phyloP scores from a whole-genome alignment of 2,888 invertebrate genomes.

The Tromatobia lineatoria region DNA sequence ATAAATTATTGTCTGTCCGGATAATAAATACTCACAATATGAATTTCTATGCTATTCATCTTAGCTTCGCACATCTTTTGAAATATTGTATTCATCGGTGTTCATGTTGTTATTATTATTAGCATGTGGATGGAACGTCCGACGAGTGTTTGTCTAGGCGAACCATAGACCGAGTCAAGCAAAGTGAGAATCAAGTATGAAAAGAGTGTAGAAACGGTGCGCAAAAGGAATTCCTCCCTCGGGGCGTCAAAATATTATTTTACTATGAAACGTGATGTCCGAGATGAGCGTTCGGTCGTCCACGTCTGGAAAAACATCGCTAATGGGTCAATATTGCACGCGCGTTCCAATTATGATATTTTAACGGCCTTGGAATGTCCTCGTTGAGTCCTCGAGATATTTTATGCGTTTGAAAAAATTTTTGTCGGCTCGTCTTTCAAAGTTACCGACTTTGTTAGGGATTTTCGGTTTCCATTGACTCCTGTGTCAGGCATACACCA shows the following conservation, averaged over 20 bases:
- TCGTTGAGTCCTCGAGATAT: not conserved
- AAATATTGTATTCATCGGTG: not conserved
- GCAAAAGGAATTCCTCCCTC: not conserved
- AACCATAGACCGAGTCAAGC: constrained; percentile 2
- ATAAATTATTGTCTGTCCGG: not conserved
- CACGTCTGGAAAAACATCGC: constrained; percentile 54
- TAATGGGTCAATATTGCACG: constrained; percentile 63
- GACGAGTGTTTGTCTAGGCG: constrained; percentile 46
- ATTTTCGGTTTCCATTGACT: not conserved
- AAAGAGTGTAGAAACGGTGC: not conserved
- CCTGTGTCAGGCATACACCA: not conserved
- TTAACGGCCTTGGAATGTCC: constrained; percentile 30
- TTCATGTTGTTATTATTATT: constrained; percentile 14
- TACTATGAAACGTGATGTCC: constrained; percentile 8
- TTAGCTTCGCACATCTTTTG: not conserved
- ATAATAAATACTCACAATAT: not conserved
- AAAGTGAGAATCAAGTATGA: constrained; percentile 27
- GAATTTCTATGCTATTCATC: not conserved
- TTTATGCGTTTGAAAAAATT: constrained; percentile 6
- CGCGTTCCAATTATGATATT: constrained; percentile 55
- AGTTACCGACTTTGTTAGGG: not conserved
- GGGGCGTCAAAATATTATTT: constrained; percentile 63
- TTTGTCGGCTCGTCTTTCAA: constrained; percentile 38
- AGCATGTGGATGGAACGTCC: not conserved
- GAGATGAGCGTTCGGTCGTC: not conserved